These are phyloP conservation scores for Armadillidium nasatum DNA, from an alignment of 1,140 invertebrate species.

Conservation along the genomic window DNA sequence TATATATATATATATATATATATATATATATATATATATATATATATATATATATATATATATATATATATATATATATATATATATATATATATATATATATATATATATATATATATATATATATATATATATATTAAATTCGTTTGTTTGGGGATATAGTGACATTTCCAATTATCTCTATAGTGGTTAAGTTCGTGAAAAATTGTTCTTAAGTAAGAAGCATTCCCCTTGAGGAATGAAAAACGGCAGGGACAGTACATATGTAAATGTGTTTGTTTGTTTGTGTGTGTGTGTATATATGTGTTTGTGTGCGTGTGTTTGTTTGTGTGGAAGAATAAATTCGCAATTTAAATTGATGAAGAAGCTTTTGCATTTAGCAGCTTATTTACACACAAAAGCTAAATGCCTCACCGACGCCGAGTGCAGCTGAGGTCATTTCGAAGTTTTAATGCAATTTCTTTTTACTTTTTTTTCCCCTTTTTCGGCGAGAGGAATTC, in stretches of 20 bases:
- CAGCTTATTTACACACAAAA: slow-evolving; percentile 3
- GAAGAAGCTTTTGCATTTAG: slow-evolving; percentile 1
- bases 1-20: neutral
- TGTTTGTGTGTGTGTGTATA: no score
- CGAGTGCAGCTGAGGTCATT: neutral
- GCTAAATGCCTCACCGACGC: neutral
- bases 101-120: slow-evolving; percentile 9
- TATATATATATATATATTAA: neutral
- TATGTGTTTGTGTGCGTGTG: no score
- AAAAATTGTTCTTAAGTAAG: neutral
- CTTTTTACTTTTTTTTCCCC: neutral
- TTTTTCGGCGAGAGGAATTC: neutral
- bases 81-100: slow-evolving; percentile 8
- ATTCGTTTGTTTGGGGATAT: no score
- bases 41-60: neutral
- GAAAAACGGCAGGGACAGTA: neutral
- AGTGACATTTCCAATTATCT: no score
- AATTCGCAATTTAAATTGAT: neutral
- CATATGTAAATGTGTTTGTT: no score
- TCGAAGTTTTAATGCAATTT: neutral
- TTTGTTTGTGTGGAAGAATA: neutral
- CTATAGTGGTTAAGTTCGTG: neutral
- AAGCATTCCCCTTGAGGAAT: neutral
- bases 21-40: neutral
- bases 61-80: neutral